phyloP scores from a whole-genome alignment of 2,888 invertebrate genomes.

The Hedychridium roseum region DNA sequence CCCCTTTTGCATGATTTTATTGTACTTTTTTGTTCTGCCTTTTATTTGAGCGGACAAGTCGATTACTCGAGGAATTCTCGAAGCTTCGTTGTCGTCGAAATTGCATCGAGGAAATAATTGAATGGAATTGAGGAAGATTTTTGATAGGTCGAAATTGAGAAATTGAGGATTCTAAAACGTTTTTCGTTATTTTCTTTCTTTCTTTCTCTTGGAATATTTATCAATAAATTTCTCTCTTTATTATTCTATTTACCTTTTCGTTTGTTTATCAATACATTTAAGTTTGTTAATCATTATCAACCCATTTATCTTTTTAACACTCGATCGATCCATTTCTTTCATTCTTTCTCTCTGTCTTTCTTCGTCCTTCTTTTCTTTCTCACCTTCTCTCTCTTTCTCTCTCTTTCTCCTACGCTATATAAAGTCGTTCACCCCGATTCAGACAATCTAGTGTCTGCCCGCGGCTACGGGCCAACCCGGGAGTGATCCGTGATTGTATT shows the following conservation, averaged over 20 bases:
- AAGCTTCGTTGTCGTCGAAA: too few species aligned
- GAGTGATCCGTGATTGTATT: slow-evolving; percentile 64
- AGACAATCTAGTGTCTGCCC: slow-evolving; percentile 64
- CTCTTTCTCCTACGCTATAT: slow-evolving; percentile 36
- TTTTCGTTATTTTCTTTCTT: slow-evolving; percentile 11
- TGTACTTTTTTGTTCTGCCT: too few species aligned
- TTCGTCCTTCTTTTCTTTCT: slow-evolving; percentile 34
- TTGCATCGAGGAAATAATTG: too few species aligned
- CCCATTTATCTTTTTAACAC: neutral
- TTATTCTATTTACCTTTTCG: too few species aligned
- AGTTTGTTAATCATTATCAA: neutral
- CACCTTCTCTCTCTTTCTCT: slow-evolving; percentile 28
- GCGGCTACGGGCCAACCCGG: slow-evolving; percentile 59
- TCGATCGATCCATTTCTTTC: slow-evolving; percentile 5
- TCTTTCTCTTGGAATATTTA: slow-evolving; percentile 5
- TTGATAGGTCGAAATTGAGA: too few species aligned
- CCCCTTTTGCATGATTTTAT: too few species aligned
- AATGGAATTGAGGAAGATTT: too few species aligned
- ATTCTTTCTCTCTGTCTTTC: slow-evolving; percentile 16
- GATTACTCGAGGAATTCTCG: too few species aligned
- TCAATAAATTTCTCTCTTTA: neutral
- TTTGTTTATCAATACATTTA: too few species aligned
- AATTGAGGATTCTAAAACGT: too few species aligned
- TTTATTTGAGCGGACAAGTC: too few species aligned
- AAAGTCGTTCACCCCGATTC: slow-evolving; percentile 65